These are phyloP conservation scores for Blastobasis adustella DNA, from an alignment of 2,888 invertebrate species.

Conservation along the genomic window DNA sequence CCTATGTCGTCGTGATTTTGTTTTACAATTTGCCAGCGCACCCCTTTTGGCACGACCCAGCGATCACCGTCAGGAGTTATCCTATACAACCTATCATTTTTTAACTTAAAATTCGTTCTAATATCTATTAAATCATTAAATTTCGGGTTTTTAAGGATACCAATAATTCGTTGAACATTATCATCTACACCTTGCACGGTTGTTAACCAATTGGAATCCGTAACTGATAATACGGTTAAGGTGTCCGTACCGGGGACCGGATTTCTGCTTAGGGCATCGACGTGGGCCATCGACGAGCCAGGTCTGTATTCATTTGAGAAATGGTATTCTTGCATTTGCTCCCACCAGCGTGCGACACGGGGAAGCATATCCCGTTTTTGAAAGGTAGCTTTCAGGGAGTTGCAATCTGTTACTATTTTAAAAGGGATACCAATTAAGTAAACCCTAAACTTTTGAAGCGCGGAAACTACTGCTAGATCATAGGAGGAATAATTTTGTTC, in stretches of 20 bases:
- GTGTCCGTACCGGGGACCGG: background rate
- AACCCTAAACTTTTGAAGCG: conserved; percentile 8
- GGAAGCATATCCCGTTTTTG: conserved; percentile 12
- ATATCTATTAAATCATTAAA: conserved; percentile 3
- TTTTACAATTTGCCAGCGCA: conserved; percentile 12
- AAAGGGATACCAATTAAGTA: conserved; percentile 11
- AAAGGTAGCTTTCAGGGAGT: conserved; percentile 13
- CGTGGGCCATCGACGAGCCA: conserved; percentile 13
- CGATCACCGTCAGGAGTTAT: conserved; percentile 4
- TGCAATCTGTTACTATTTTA: conserved; percentile 14
- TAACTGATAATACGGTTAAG: background rate
- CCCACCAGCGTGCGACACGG: conserved; percentile 18
- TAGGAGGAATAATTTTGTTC: conserved; percentile 7
- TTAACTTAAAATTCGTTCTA: conserved; percentile 6
- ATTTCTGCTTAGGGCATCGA: conserved; percentile 15
- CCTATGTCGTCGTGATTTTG: conserved; percentile 12
- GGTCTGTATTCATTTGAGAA: conserved; percentile 10
- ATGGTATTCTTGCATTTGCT: conserved; percentile 11
- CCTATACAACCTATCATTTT: conserved; percentile 7
- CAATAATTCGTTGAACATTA: conserved; percentile 11
- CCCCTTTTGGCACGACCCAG: conserved; percentile 13
- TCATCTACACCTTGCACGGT: conserved; percentile 12
- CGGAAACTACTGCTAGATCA: conserved; percentile 11
- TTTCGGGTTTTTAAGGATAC: conserved; percentile 9
- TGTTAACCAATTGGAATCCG: conserved; percentile 8